Evolutionary conservation across 2,888 invertebrate genomes (phyloP).

Genomic region (Stenoptilia bipunctidactyla): DNA sequence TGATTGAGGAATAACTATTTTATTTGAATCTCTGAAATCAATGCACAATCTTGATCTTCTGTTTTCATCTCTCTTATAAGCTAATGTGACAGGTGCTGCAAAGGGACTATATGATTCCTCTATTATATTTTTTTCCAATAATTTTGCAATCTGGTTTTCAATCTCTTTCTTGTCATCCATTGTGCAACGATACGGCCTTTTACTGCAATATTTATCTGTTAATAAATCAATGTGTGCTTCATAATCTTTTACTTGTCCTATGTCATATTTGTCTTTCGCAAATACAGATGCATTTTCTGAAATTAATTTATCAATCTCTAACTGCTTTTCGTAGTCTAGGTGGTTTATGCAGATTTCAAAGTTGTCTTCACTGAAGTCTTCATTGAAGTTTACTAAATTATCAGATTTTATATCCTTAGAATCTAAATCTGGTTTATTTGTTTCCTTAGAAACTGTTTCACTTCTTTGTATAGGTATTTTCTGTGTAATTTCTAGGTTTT

Average conservation of each 20-base stretch:
- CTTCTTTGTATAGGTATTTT: constrained; percentile 7
- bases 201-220: constrained; percentile 19
- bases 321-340: background rate
- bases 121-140: constrained; percentile 13
- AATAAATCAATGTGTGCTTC: constrained; percentile 19
- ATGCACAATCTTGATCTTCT: constrained; percentile 23
- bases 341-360: background rate
- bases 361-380: background rate
- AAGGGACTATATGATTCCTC: constrained; percentile 18
- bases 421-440: background rate
- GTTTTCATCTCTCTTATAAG: constrained; percentile 17
- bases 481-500: constrained; percentile 13
- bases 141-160: constrained; percentile 14
- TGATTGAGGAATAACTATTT: too few relatives aligned
- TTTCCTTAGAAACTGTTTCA: constrained; percentile 1
- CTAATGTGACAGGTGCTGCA: constrained; percentile 19
- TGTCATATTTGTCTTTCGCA: constrained; percentile 18
- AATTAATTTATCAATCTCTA: constrained; percentile 11
- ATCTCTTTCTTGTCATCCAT: constrained; percentile 15
- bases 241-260: constrained; percentile 18
- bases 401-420: background rate
- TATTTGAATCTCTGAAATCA: too few relatives aligned
- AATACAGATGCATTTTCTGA: constrained; percentile 12
- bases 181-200: constrained; percentile 17
- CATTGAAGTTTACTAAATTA: constrained; percentile 1